phyloP scores from a whole-genome alignment of 2,797 vertebrate species.

The Hapalemur alaotrensis region DNA sequence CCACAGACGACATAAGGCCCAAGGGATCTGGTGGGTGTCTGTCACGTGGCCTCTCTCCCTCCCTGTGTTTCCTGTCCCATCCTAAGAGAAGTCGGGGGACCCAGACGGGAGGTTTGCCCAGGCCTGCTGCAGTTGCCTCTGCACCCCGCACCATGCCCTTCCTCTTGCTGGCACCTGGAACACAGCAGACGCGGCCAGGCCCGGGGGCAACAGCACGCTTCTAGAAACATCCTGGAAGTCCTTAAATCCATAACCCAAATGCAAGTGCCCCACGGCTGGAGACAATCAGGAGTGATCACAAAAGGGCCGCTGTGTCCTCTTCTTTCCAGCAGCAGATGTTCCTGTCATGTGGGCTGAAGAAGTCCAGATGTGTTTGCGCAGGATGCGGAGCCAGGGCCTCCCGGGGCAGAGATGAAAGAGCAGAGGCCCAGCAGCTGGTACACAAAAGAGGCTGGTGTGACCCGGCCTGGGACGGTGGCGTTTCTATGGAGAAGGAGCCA shows the following conservation, averaged over 20 bases:
- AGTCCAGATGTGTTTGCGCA: conserved; percentile 61
- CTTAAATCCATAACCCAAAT: not conserved
- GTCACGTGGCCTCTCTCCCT: rapidly evolving
- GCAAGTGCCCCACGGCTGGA: not conserved
- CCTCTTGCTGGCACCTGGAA: not conserved
- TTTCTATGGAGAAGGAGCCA: not conserved
- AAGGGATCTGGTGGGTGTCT: rapidly evolving
- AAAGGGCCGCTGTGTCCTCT: not conserved
- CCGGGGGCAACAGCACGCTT: rapidly evolving
- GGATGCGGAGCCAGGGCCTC: not conserved
- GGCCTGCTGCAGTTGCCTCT: not conserved
- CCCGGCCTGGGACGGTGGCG: not conserved
- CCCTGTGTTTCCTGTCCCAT: rapidly evolving
- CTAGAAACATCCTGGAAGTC: conserved; percentile 8
- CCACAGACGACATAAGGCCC: rapidly evolving
- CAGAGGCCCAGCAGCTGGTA: conserved; percentile 2
- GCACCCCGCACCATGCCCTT: rapidly evolving
- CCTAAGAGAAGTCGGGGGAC: not conserved
- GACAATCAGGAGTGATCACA: conserved; percentile 22
- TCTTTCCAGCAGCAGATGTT: conserved; percentile 54
- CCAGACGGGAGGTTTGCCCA: rapidly evolving
- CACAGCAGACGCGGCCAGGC: not conserved
- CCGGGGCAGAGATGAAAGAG: conserved; percentile 42
- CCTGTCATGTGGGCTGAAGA: conserved; percentile 28
- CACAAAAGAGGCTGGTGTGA: not conserved